Evolutionary conservation across 1,140 invertebrate genomes (phyloP).

Genomic region (Euura lappo): DNA sequence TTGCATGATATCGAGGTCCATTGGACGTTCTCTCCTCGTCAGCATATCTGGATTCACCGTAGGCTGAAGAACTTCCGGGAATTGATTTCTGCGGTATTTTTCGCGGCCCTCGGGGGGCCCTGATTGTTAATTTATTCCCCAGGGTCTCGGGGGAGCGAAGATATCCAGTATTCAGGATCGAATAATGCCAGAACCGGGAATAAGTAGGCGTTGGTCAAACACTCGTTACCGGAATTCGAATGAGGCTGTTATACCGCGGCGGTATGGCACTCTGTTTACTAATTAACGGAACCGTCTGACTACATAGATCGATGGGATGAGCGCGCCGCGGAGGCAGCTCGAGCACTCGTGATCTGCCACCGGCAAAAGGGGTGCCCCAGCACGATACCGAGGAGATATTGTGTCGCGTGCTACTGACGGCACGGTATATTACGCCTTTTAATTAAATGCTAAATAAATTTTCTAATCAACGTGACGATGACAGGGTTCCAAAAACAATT

Average conservation of each 20-base stretch:
- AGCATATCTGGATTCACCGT: too few species aligned
- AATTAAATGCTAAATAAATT: slow-evolving; percentile 33
- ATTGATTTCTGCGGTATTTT: too few species aligned
- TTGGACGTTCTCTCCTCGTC: too few species aligned
- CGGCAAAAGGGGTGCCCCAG: background rate
- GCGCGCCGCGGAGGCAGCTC: background rate
- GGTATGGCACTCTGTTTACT: slow-evolving; percentile 35
- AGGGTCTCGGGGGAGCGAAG: slow-evolving; percentile 35
- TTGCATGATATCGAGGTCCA: too few species aligned
- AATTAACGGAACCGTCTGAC: slow-evolving; percentile 45
- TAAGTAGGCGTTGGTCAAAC: slow-evolving; percentile 42
- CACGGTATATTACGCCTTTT: slow-evolving; percentile 33
- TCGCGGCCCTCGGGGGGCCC: background rate
- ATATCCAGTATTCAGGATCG: too few species aligned
- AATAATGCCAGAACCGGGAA: slow-evolving; percentile 19
- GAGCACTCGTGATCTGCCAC: too few species aligned
- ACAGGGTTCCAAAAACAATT: slow-evolving; percentile 26
- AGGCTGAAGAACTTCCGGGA: too few species aligned
- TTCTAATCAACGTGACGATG: slow-evolving; percentile 37
- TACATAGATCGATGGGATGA: slow-evolving; percentile 11
- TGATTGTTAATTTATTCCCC: slow-evolving; percentile 52
- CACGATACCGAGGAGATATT: slow-evolving; percentile 38
- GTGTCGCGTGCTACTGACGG: slow-evolving; percentile 36
- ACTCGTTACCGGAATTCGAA: slow-evolving; percentile 52
- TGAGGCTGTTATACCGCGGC: slow-evolving; percentile 38